A percentile compares a stretch with the other conserved stretches of the same genome.
Evolutionary conservation across 2,113 vertebrate genomes (phyloP).

Genomic region (Cyanoderma ruficeps): DNA sequence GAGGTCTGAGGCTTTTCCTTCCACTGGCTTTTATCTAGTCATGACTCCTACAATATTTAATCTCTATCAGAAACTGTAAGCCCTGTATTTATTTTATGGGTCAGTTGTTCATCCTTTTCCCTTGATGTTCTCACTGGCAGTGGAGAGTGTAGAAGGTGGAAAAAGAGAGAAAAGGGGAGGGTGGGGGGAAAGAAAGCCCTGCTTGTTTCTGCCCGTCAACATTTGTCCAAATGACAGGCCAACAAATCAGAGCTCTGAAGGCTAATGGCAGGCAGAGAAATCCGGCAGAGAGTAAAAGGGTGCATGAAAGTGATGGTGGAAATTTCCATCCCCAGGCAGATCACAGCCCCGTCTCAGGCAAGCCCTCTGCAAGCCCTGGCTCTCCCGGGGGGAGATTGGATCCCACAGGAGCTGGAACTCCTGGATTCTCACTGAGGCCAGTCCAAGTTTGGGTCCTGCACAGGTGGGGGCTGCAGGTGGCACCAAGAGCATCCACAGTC

Average conservation of each 20-base stretch:
- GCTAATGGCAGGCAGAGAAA: slow-evolving; percentile 64
- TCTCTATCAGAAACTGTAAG: slow-evolving; percentile 72
- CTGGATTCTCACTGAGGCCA: accelerated
- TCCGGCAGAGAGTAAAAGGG: slow-evolving; percentile 25
- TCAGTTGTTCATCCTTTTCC: slow-evolving; percentile 72
- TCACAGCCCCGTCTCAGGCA: neutral
- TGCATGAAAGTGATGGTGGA: neutral
- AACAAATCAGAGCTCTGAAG: slow-evolving; percentile 66
- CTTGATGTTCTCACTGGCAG: slow-evolving; percentile 47
- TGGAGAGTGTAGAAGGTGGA: neutral
- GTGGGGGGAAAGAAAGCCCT: neutral
- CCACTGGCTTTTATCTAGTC: slow-evolving; percentile 71
- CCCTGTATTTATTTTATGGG: slow-evolving; percentile 73
- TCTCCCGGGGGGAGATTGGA: neutral
- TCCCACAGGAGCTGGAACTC: accelerated
- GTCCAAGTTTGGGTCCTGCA: accelerated
- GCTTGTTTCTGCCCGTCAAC: slow-evolving; percentile 65
- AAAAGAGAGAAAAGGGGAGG: neutral
- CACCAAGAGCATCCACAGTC: accelerated
- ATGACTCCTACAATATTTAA: slow-evolving; percentile 75
- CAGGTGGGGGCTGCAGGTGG: neutral
- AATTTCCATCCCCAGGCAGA: neutral
- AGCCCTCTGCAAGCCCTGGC: neutral
- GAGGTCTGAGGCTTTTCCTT: slow-evolving; percentile 63
- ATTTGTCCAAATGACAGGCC: slow-evolving; percentile 72